A percentile compares a stretch with the other conserved stretches of the same genome.
Conservation (phyloP, 2,797 vertebrate species). For the Rhynchonycteris naso region DNA sequence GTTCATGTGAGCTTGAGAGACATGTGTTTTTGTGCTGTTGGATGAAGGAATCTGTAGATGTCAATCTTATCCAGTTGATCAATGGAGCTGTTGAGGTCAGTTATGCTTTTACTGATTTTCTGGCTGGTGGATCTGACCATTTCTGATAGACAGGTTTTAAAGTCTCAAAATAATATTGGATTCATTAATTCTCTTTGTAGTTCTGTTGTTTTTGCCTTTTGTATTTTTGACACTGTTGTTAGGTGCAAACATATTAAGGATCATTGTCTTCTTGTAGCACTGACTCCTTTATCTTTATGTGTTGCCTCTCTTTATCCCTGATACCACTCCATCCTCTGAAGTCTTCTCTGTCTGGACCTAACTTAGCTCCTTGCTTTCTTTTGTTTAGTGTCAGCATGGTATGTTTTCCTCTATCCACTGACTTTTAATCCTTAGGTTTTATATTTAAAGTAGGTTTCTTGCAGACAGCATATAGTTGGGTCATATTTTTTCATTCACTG, state of each 20-base stretch:
- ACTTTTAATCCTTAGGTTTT: neutral
- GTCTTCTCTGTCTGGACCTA: neutral
- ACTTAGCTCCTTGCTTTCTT: neutral
- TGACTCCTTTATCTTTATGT: neutral
- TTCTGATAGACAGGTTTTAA: neutral
- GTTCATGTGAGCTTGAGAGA: neutral
- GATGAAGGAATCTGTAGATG: neutral
- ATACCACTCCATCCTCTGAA: neutral
- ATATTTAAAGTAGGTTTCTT: neutral
- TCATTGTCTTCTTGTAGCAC: neutral
- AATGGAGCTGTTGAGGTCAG: neutral
- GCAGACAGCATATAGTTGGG: neutral
- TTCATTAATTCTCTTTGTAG: neutral
- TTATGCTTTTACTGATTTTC: neutral
- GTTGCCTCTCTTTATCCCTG: fast-evolving
- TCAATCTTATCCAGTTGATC: fast-evolving
- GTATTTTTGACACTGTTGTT: neutral
- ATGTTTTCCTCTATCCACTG: neutral
- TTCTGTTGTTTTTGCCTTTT: neutral
- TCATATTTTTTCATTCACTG: neutral
- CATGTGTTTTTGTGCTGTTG: neutral
- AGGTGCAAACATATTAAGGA: neutral
- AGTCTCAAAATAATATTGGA: neutral
- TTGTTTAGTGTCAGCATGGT: neutral
- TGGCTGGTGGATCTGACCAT: neutral